phyloP scores from a whole-genome alignment of 2,888 invertebrate genomes.

The Hydropsyche betteni region DNA sequence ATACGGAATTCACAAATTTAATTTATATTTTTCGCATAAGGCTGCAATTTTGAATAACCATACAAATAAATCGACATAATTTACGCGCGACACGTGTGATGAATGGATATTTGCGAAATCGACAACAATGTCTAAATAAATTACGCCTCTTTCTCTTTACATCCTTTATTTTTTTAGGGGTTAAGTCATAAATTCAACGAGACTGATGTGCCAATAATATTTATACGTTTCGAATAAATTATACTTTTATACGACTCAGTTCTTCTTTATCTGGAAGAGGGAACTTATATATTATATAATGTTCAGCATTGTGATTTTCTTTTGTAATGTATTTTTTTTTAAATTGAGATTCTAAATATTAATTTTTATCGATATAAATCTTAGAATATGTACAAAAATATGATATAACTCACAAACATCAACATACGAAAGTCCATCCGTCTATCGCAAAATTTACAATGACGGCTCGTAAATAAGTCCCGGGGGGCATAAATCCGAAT shows the following conservation, averaged over 20 bases:
- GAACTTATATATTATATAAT: no score
- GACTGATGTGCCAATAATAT: slow-evolving; percentile 42
- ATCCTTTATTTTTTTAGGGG: not conserved
- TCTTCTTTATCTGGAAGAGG: not conserved
- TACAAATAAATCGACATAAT: not conserved
- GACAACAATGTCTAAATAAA: slow-evolving; percentile 10
- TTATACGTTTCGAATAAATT: slow-evolving; percentile 44
- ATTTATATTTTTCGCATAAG: not conserved
- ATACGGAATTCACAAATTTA: not conserved
- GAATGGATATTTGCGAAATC: no score
- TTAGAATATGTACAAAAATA: no score
- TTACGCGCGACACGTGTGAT: no score
- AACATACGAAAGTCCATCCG: not conserved
- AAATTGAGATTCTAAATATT: no score
- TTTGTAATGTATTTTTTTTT: no score
- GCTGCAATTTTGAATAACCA: not conserved
- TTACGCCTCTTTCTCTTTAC: slow-evolving; percentile 6
- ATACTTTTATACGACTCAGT: slow-evolving; percentile 28
- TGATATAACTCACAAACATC: not conserved
- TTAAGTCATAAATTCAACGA: slow-evolving; percentile 32
- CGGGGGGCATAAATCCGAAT: slow-evolving; percentile 48
- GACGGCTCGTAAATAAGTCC: slow-evolving; percentile 47
- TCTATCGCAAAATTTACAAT: slow-evolving; percentile 38
- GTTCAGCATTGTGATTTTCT: no score
- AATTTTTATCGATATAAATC: no score